phyloP scores from a whole-genome alignment of 2,113 vertebrate species.

The Archocentrus centrarchus region DNA sequence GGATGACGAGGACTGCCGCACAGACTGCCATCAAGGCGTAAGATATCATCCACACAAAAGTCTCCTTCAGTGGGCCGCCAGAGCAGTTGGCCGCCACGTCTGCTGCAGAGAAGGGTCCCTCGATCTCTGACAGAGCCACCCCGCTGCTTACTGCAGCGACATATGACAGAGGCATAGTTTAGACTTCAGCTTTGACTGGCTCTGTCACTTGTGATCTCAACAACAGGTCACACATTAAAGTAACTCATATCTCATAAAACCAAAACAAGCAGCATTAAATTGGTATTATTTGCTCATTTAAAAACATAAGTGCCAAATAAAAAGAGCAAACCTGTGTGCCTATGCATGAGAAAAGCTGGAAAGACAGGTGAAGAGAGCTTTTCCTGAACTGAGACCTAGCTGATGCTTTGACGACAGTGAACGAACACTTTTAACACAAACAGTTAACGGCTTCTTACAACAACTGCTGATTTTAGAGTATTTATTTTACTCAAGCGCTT shows the following conservation, averaged over 20 bases:
- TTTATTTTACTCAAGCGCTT: background rate
- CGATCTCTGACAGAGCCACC: constrained; percentile 86
- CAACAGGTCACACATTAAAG: background rate
- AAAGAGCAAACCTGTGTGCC: background rate
- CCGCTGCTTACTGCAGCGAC: constrained; percentile 81
- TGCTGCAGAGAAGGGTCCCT: constrained; percentile 89
- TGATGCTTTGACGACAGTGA: background rate
- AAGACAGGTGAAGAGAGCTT: background rate
- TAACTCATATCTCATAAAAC: background rate
- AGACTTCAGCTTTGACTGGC: background rate
- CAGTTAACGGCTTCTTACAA: background rate
- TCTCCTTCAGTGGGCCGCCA: constrained; percentile 76
- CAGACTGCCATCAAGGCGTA: constrained; percentile 92
- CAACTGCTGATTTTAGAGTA: background rate
- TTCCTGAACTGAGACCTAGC: background rate
- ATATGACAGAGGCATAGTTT: background rate
- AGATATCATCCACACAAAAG: constrained; percentile 90
- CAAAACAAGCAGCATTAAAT: background rate
- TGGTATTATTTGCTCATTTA: background rate
- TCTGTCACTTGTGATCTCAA: background rate
- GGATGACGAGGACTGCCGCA: constrained; percentile 84
- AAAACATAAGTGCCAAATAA: background rate
- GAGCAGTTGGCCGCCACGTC: constrained; percentile 88
- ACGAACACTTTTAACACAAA: background rate
- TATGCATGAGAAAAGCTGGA: background rate